phyloP scores from a whole-genome alignment of 23 tunicate genomes.

The Halocynthia roretzi region DNA sequence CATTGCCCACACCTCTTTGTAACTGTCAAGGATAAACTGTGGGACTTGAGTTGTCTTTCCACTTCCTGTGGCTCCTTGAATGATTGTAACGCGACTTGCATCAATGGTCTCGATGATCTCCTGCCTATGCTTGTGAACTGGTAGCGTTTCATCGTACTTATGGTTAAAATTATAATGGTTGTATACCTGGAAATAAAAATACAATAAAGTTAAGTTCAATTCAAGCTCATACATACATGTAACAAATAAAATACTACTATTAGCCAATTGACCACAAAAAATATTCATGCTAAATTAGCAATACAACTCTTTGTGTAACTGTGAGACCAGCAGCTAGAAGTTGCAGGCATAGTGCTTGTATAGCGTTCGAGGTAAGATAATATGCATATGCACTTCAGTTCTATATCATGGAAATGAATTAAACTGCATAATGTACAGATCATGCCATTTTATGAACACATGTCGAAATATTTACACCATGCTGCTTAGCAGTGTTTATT shows the following conservation, averaged over 20 bases:
- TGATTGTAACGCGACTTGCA: slow-evolving; percentile 54
- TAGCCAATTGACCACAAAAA: too few relatives aligned
- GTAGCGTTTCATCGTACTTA: slow-evolving; percentile 23
- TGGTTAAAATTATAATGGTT: slow-evolving; percentile 34
- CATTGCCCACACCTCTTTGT: slow-evolving; percentile 13
- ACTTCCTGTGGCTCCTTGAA: slow-evolving; percentile 96
- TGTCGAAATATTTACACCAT: too few relatives aligned
- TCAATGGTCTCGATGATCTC: slow-evolving; percentile 27
- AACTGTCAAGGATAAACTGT: slow-evolving; percentile 72
- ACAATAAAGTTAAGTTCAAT: background rate
- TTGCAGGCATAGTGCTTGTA: too few relatives aligned
- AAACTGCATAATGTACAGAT: too few relatives aligned
- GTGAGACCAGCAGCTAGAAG: too few relatives aligned
- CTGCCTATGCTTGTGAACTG: slow-evolving; percentile 13
- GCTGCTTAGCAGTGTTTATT: background rate
- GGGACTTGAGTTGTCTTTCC: slow-evolving; percentile 99
- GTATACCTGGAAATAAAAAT: background rate
- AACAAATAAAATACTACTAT: too few relatives aligned
- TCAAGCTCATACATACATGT: background rate
- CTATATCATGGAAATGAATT: too few relatives aligned
- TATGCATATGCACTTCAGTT: too few relatives aligned
- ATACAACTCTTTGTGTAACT: background rate
- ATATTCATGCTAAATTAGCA: too few relatives aligned
- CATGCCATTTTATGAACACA: too few relatives aligned
- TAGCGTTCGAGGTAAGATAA: too few relatives aligned